Conservation (phyloP, 2,797 vertebrate species). For the Myioborus miniatus region DNA sequence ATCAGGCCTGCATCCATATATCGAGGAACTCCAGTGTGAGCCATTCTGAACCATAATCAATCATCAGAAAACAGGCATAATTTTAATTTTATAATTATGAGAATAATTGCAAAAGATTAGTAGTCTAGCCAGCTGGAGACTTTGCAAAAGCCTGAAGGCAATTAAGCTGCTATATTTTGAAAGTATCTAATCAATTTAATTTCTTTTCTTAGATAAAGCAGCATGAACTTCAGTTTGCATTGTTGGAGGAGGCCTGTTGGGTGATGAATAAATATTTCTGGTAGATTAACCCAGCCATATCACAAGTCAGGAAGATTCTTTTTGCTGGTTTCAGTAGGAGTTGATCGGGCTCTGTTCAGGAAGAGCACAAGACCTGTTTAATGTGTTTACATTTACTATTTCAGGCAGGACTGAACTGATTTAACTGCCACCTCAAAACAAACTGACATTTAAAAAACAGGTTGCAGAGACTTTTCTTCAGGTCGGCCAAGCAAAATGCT, state of each 20-base stretch:
- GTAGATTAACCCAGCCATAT: neutral
- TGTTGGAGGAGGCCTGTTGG: neutral
- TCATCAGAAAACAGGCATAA: neutral
- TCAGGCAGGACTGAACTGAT: neutral
- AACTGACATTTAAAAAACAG: slow-evolving; percentile 29
- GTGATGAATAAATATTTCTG: neutral
- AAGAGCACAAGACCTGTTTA: neutral
- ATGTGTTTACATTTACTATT: slow-evolving; percentile 37
- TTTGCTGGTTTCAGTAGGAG: slow-evolving; percentile 2
- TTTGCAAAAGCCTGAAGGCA: slow-evolving; percentile 3
- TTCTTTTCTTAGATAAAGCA: slow-evolving; percentile 20
- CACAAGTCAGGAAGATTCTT: neutral
- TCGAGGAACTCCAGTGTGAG: neutral
- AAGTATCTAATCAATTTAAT: slow-evolving; percentile 25
- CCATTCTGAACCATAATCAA: neutral
- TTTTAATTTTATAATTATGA: slow-evolving; percentile 30
- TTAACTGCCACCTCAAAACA: slow-evolving; percentile 19
- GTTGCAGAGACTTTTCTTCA: slow-evolving; percentile 16
- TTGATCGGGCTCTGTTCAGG: neutral
- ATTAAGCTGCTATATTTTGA: slow-evolving; percentile 13
- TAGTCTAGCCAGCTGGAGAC: slow-evolving; percentile 9
- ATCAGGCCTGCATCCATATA: neutral
- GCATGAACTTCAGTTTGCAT: neutral
- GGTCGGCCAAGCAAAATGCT: neutral
- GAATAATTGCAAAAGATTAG: slow-evolving; percentile 35